A percentile compares a stretch with the other conserved stretches of the same genome.
Conservation (phyloP, 2,888 invertebrate genomes). For the Lingula anatina region DNA sequence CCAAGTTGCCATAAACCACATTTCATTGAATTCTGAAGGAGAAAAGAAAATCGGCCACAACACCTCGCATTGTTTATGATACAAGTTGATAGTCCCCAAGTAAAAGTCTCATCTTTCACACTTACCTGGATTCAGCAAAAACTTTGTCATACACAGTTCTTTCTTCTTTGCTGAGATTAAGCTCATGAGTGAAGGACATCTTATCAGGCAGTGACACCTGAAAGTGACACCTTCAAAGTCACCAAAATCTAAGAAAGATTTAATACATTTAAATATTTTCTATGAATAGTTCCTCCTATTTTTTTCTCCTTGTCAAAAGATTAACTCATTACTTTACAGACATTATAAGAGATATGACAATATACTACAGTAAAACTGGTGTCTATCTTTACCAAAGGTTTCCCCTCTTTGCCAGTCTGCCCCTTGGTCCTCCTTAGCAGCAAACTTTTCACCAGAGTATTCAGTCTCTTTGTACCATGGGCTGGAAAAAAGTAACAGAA, state of each 20-base stretch:
- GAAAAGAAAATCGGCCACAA: conserved; percentile 27
- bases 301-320: no score
- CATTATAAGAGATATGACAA: no score
- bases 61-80: neutral
- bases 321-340: neutral
- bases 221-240: no score
- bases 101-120: no score
- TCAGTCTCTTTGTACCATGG: conserved; percentile 66
- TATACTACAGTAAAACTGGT: neutral
- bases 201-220: conserved; percentile 64
- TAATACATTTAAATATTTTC: neutral
- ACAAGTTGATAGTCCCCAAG: no score
- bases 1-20: neutral
- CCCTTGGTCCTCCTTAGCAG: conserved; percentile 84
- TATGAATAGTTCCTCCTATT: neutral
- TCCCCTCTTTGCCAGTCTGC: conserved; percentile 66
- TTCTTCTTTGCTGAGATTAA: conserved; percentile 42
- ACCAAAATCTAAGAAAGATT: no score
- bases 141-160: conserved; percentile 70
- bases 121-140: conserved; percentile 51
- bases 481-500: conserved; percentile 14
- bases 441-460: conserved; percentile 76
- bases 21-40: neutral
- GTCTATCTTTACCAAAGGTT: conserved; percentile 43
- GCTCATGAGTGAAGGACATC: conserved; percentile 57